These are phyloP conservation scores for Anadara kagoshimensis DNA, from an alignment of 1,140 invertebrate genomes.

Conservation along the genomic window DNA sequence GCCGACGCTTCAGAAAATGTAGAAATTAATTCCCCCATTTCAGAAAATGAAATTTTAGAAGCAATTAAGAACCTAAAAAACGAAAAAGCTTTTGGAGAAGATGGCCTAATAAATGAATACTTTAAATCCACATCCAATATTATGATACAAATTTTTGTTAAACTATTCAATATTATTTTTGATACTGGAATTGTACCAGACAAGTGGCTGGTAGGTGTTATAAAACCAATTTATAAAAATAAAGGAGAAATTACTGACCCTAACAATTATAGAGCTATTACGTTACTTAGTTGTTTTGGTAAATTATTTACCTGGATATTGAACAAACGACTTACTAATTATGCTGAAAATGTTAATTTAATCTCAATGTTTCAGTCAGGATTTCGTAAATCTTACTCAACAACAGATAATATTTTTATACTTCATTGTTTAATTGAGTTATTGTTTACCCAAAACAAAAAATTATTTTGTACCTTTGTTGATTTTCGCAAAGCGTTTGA, in stretches of 20 bases:
- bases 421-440: no score
- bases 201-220: no score
- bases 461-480: no score
- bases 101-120: not conserved
- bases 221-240: constrained; percentile 31
- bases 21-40: not conserved
- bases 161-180: constrained; percentile 1
- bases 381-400: no score
- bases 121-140: not conserved
- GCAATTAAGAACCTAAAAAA: not conserved
- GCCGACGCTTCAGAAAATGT: no score
- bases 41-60: not conserved
- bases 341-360: no score
- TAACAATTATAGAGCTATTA: constrained; percentile 19
- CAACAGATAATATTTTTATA: no score
- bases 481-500: no score
- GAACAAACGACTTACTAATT: no score
- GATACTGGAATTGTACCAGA: constrained; percentile 5
- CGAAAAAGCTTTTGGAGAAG: not conserved
- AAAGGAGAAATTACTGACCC: constrained; percentile 18
- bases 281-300: constrained; percentile 18
- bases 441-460: no score
- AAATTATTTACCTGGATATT: constrained; percentile 32
- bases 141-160: not conserved
- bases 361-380: no score